Percentiles rank a stretch among this genome's conserved stretches.
phyloP scores from a whole-genome alignment of 2,797 vertebrate genomes.

The Muscicapa comitata region DNA sequence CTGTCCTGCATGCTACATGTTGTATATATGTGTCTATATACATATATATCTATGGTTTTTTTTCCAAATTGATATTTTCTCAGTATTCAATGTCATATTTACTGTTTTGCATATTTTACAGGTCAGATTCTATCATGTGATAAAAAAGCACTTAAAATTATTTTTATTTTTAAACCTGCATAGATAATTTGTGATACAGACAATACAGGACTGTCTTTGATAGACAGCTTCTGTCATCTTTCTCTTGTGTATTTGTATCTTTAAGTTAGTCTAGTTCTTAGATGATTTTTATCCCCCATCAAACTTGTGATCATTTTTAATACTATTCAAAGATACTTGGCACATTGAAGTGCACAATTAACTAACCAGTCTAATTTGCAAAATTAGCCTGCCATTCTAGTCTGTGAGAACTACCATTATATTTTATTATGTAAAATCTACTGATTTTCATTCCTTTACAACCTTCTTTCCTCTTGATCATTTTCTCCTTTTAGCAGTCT shows the following conservation, averaged over 20 bases:
- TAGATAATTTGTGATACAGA: neutral
- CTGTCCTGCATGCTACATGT: no score
- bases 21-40: neutral
- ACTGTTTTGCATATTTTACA: neutral
- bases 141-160: neutral
- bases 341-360: conserved; percentile 26
- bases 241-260: neutral
- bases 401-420: conserved; percentile 40
- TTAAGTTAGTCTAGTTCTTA: neutral
- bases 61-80: neutral
- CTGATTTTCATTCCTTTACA: conserved; percentile 58
- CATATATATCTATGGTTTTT: fast-evolving
- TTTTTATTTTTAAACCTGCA: neutral
- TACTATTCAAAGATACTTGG: conserved; percentile 8
- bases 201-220: neutral
- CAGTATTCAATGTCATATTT: neutral
- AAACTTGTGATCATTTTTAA: neutral
- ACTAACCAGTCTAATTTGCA: conserved; percentile 36
- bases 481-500: conserved; percentile 56
- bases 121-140: neutral
- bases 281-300: neutral
- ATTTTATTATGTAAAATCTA: conserved; percentile 58
- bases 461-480: conserved; percentile 47
- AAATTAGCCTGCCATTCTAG: conserved; percentile 29
- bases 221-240: neutral